phyloP scores from a whole-genome alignment of 2,113 vertebrate species.

The Mustelus asterias region DNA sequence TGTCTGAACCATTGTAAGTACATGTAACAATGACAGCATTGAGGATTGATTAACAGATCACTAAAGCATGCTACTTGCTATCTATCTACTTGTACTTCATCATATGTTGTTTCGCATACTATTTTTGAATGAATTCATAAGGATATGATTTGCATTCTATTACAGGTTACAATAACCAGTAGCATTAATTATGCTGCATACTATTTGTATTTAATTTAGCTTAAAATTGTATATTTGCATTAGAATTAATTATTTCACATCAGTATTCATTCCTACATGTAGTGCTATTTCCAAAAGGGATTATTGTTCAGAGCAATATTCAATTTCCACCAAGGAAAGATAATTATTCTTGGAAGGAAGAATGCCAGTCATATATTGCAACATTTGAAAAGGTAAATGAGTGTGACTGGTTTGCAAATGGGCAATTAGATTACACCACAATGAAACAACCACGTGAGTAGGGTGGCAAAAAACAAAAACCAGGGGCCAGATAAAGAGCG shows the following conservation, averaged over 20 bases:
- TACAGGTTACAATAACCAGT: neutral
- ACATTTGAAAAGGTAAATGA: neutral
- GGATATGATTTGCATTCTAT: neutral
- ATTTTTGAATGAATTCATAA: neutral
- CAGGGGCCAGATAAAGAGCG: neutral
- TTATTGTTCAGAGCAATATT: neutral
- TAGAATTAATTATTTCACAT: neutral
- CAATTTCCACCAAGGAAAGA: neutral
- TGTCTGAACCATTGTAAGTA: too few species aligned
- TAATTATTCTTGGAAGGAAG: too few species aligned
- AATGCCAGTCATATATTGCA: neutral
- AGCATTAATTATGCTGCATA: neutral
- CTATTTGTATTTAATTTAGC: neutral
- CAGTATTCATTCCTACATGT: neutral
- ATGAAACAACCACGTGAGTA: neutral
- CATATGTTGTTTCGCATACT: neutral
- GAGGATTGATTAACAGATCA: neutral
- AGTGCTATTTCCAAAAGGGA: neutral
- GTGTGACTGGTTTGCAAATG: neutral
- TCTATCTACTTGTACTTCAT: neutral
- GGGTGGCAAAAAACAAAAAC: too few species aligned
- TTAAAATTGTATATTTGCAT: neutral
- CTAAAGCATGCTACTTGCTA: neutral
- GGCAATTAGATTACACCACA: neutral
- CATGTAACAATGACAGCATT: neutral